Evolutionary conservation across 2,888 invertebrate genomes (phyloP).

Genomic region (Tetragnatha montana): DNA sequence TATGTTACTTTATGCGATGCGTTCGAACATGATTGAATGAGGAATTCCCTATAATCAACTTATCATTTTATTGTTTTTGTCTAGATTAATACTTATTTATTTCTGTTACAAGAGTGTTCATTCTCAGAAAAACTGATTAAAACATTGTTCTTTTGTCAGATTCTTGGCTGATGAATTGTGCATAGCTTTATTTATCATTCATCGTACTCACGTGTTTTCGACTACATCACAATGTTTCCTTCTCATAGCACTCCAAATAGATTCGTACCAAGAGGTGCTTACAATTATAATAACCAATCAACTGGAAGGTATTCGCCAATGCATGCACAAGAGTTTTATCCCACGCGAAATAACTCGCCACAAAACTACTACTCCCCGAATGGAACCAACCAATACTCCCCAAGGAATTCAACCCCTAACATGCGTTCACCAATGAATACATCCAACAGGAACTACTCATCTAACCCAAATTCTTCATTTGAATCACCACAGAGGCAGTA

Average conservation of each 20-base stretch:
- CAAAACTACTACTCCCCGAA: background rate
- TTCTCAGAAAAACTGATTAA: no score
- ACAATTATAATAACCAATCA: background rate
- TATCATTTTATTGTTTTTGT: no score
- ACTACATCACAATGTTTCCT: background rate
- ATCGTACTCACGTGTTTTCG: no score
- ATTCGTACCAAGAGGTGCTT: background rate
- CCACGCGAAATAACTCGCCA: background rate
- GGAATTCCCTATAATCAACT: no score
- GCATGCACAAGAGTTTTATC: background rate
- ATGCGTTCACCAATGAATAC: background rate
- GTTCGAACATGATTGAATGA: no score
- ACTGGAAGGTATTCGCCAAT: background rate
- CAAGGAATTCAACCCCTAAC: background rate
- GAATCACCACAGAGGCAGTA: background rate
- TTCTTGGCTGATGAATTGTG: no score
- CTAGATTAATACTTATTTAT: no score
- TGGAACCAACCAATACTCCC: background rate
- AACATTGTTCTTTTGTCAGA: no score
- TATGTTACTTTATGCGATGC: no score
- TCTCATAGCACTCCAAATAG: background rate
- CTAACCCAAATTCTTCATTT: background rate
- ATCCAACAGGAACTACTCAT: background rate
- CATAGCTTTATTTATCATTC: no score
- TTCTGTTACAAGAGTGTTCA: no score